Conservation (phyloP, 2,888 invertebrate genomes). For the Atrina japonica region DNA sequence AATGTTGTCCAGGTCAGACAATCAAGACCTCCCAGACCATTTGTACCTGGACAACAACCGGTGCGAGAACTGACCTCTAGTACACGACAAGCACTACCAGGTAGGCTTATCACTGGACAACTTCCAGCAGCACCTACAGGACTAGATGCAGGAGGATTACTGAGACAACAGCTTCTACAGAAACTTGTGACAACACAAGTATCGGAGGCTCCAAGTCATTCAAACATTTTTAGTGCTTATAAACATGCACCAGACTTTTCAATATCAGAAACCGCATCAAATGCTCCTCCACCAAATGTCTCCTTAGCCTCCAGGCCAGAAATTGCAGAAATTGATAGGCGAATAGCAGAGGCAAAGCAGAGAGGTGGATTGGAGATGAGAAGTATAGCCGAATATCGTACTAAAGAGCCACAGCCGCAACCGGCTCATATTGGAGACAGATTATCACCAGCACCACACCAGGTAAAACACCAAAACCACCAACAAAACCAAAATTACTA, state of each 20-base stretch:
- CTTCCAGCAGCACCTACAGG: constrained; percentile 2
- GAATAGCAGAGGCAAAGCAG: constrained; percentile 2
- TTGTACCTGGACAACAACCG: constrained; percentile 5
- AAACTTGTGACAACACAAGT: constrained; percentile 3
- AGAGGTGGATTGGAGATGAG: background rate
- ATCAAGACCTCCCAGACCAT: background rate
- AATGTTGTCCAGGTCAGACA: constrained; percentile 1
- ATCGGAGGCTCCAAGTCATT: constrained; percentile 6
- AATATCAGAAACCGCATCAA: constrained; percentile 2
- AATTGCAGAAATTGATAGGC: constrained; percentile 1
- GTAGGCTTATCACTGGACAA: constrained; percentile 1
- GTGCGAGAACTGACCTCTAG: background rate
- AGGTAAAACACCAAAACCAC: background rate
- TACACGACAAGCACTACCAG: background rate
- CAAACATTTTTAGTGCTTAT: constrained; percentile 21
- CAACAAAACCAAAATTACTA: too few species aligned
- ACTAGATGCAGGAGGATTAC: constrained; percentile 8
- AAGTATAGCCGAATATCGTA: background rate
- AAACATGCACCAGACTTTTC: constrained; percentile 8
- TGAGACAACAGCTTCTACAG: constrained; percentile 41
- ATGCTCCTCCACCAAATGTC: too few species aligned
- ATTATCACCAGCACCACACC: constrained; percentile 19
- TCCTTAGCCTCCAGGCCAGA: background rate
- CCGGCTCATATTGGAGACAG: constrained; percentile 20
- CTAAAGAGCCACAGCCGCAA: background rate